A percentile compares a stretch with the other conserved stretches of the same genome.
These are phyloP conservation scores for Microcebus tavaratra DNA, from an alignment of 2,113 vertebrate genomes.

Conservation along the genomic window DNA sequence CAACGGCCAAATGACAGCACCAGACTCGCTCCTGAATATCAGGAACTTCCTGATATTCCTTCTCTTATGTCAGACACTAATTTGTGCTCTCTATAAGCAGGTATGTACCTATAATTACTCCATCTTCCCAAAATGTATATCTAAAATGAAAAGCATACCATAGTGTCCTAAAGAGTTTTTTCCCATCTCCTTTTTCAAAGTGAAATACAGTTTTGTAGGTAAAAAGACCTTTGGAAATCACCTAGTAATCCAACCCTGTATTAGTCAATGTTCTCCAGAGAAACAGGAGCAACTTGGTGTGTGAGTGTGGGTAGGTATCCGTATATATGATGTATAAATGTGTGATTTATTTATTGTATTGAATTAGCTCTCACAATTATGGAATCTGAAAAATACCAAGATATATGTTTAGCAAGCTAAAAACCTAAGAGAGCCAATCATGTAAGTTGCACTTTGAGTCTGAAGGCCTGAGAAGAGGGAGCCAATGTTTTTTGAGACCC, in stretches of 20 bases:
- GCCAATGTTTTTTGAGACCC: not conserved
- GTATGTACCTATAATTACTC: too few relatives aligned
- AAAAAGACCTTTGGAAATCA: not conserved
- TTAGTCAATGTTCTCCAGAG: not conserved
- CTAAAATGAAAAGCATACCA: not conserved
- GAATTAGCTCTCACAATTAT: not conserved
- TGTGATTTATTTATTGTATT: not conserved
- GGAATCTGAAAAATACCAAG: not conserved
- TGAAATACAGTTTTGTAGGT: not conserved
- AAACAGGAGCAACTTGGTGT: not conserved
- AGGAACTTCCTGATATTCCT: not conserved
- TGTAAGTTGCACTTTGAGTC: not conserved
- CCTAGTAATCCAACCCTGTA: not conserved
- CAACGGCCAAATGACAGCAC: accelerated
- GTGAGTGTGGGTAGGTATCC: not conserved
- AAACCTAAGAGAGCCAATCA: not conserved
- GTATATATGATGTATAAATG: not conserved
- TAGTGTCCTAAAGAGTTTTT: not conserved
- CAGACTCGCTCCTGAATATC: not conserved
- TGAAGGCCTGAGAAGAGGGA: not conserved
- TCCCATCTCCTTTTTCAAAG: not conserved
- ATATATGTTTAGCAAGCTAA: not conserved
- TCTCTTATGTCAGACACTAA: too few relatives aligned
- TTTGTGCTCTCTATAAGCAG: not conserved
- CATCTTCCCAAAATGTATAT: not conserved